These are phyloP conservation scores for Sycophila sp. DNA, from an alignment of 1,140 invertebrate species.

Conservation along the genomic window DNA sequence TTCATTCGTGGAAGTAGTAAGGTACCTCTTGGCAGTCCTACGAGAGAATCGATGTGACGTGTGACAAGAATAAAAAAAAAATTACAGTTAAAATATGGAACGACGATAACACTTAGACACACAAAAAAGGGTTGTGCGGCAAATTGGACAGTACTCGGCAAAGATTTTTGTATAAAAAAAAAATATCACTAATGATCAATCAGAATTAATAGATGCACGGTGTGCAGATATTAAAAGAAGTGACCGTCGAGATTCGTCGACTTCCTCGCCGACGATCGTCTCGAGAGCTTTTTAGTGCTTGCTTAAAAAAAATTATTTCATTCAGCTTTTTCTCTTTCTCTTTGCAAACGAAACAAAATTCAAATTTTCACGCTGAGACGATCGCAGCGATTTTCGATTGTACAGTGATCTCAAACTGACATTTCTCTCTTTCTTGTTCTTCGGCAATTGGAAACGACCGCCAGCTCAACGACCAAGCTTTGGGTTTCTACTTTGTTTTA, in stretches of 20 bases:
- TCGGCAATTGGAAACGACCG: conserved; percentile 54
- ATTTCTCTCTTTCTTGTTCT: conserved; percentile 50
- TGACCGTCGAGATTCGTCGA: conserved; percentile 51
- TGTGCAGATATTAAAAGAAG: conserved; percentile 43
- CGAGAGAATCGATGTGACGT: too few relatives aligned
- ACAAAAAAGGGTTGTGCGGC: conserved; percentile 49
- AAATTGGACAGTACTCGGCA: conserved; percentile 62
- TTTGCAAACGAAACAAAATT: conserved; percentile 30
- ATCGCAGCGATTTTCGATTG: conserved; percentile 54
- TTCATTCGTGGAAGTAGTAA: conserved; percentile 21
- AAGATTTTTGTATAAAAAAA: conserved; percentile 50
- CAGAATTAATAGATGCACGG: conserved; percentile 30
- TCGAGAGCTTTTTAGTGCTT: conserved; percentile 25
- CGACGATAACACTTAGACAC: conserved; percentile 52
- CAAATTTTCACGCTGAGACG: conserved; percentile 35
- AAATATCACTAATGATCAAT: conserved; percentile 48
- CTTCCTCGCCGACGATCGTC: conserved; percentile 42
- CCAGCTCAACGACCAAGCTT: conserved; percentile 42
- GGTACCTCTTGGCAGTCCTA: too few relatives aligned
- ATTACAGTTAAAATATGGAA: conserved; percentile 37
- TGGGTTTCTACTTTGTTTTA: conserved; percentile 17
- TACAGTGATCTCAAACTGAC: conserved; percentile 64
- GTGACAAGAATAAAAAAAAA: not conserved
- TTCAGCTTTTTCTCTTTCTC: conserved; percentile 28
- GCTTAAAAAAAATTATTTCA: conserved; percentile 35